phyloP scores from a whole-genome alignment of 2,797 vertebrate species.

The Pseudomugil tenellus region DNA sequence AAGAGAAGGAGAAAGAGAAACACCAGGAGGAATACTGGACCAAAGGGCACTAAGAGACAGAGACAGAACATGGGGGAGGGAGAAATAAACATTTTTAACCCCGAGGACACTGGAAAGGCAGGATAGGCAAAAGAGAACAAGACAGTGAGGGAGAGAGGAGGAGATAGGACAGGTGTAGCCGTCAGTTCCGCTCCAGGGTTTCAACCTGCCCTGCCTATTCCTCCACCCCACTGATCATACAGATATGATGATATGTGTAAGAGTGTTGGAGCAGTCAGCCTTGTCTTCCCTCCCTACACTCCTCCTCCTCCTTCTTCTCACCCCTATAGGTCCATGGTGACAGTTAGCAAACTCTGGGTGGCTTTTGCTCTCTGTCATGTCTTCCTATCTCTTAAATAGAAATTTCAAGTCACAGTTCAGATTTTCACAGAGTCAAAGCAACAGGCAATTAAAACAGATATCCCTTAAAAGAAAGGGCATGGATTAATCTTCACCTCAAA shows the following conservation, averaged over 20 bases:
- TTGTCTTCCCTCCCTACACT: constrained; percentile 71
- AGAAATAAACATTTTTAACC: constrained; percentile 83
- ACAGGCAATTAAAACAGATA: constrained; percentile 58
- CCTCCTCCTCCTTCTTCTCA: constrained; percentile 57
- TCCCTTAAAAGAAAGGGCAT: constrained; percentile 32
- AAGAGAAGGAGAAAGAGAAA: constrained; percentile 66
- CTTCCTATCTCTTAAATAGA: constrained; percentile 63
- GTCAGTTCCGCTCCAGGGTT: constrained; percentile 80
- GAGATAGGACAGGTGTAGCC: constrained; percentile 83
- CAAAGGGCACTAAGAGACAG: constrained; percentile 68
- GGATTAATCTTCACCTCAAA: constrained; percentile 48
- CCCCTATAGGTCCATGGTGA: constrained; percentile 71
- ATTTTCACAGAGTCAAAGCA: constrained; percentile 66
- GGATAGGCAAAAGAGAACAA: constrained; percentile 68
- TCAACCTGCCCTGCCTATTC: constrained; percentile 75
- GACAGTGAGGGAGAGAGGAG: constrained; percentile 66
- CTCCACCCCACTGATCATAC: constrained; percentile 82
- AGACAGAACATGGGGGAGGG: constrained; percentile 72
- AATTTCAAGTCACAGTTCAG: constrained; percentile 50
- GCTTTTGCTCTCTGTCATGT: constrained; percentile 72
- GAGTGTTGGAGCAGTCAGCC: constrained; percentile 81
- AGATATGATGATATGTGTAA: constrained; percentile 85
- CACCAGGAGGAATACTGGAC: constrained; percentile 73
- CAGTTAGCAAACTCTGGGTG: constrained; percentile 77
- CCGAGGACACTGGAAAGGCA: constrained; percentile 64